Evolutionary conservation across 2,113 vertebrate species (phyloP).

Genomic region (Sclerurus mexicanus): DNA sequence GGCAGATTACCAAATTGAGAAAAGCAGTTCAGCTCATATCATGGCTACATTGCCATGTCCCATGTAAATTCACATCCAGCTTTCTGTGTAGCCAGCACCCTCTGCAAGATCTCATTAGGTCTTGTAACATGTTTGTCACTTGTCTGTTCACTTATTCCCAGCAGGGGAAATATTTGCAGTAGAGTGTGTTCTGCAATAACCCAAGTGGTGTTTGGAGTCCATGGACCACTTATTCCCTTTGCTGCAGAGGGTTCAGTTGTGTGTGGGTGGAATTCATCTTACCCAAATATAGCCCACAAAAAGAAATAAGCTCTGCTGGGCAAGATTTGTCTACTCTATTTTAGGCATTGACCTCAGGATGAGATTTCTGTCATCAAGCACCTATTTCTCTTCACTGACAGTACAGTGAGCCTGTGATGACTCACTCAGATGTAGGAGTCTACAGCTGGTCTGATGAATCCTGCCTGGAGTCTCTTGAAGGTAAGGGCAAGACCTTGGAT

Average conservation of each 20-base stretch:
- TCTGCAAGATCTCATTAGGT: neutral
- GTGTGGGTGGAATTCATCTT: neutral
- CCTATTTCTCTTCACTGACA: constrained; percentile 28
- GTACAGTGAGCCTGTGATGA: constrained; percentile 7
- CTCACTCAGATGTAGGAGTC: constrained; percentile 32
- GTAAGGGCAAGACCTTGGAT: neutral
- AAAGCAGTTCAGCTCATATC: neutral
- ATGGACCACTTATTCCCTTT: neutral
- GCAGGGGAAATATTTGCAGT: constrained; percentile 6
- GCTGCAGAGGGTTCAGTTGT: neutral
- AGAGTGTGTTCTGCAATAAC: neutral
- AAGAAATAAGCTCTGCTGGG: neutral
- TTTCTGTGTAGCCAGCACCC: neutral
- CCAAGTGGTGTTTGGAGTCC: neutral
- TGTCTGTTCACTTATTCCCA: neutral
- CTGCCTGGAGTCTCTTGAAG: neutral
- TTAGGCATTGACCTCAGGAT: constrained; percentile 29
- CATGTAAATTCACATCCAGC: neutral
- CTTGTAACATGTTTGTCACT: neutral
- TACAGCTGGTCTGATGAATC: neutral
- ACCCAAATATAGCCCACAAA: constrained; percentile 23
- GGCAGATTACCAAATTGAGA: neutral
- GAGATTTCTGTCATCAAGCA: neutral
- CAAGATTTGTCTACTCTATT: neutral
- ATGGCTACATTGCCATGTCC: neutral